Conservation (phyloP, 2,888 invertebrate species). For the Resseliella maxima region DNA sequence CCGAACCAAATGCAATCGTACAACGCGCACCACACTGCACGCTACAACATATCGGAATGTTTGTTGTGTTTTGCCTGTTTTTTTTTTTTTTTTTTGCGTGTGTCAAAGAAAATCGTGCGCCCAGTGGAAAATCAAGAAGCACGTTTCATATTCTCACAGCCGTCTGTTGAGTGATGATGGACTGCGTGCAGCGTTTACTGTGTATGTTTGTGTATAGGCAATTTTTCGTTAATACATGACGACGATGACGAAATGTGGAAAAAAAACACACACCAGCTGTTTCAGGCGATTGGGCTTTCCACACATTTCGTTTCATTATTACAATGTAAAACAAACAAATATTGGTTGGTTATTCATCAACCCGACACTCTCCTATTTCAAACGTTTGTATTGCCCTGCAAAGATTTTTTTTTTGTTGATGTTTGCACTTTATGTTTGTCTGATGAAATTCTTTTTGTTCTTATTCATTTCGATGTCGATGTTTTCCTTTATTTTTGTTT, state of each 20-base stretch:
- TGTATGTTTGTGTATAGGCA: background rate
- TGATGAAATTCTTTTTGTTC: background rate
- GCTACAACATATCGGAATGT: too few species aligned
- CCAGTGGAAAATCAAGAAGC: constrained; percentile 20
- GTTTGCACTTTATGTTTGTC: constrained; percentile 9
- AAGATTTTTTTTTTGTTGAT: too few species aligned
- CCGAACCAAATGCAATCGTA: background rate
- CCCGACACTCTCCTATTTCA: constrained; percentile 8
- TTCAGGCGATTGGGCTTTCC: background rate
- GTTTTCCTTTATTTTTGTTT: background rate
- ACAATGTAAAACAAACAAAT: background rate
- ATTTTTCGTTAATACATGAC: too few species aligned
- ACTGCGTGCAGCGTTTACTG: background rate
- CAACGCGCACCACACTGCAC: too few species aligned
- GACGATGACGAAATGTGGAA: constrained; percentile 2
- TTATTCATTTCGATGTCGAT: background rate
- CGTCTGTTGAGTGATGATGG: background rate
- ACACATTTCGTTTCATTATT: background rate
- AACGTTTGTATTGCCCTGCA: background rate
- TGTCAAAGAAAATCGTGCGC: constrained; percentile 8
- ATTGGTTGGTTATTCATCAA: background rate
- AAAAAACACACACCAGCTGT: background rate
- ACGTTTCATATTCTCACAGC: background rate
- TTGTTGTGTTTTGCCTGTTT: background rate
- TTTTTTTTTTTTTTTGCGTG: background rate